phyloP scores from a whole-genome alignment of 2,797 vertebrate species.

The Pagetopsis macropterus region DNA sequence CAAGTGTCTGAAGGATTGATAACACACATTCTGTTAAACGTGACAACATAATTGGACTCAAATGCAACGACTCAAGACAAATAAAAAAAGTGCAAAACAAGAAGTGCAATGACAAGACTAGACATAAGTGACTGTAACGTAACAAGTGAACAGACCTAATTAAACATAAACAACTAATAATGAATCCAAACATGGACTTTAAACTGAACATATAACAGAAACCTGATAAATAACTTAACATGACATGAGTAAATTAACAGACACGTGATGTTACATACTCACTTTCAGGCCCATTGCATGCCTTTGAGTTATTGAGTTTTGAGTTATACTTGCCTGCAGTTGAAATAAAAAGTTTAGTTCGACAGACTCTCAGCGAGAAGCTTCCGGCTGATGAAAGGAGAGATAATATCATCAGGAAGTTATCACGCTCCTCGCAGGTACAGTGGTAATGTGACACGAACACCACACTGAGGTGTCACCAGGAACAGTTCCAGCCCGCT shows the following conservation, averaged over 20 bases:
- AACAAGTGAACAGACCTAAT: too few species aligned
- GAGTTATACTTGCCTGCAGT: not conserved
- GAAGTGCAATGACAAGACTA: too few species aligned
- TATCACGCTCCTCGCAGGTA: slow-evolving; percentile 62
- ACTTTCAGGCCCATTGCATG: not conserved
- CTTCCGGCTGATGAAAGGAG: slow-evolving; percentile 33
- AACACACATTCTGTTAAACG: too few species aligned
- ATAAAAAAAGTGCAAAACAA: too few species aligned
- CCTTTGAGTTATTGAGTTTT: not conserved
- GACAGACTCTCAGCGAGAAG: slow-evolving; percentile 1
- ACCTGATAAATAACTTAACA: too few species aligned
- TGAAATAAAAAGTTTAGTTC: slow-evolving; percentile 17
- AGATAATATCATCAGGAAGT: slow-evolving; percentile 59
- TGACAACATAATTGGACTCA: too few species aligned
- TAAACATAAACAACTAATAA: too few species aligned
- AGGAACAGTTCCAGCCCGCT: slow-evolving; percentile 60
- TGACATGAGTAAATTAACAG: not conserved
- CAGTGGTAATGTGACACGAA: slow-evolving; percentile 64
- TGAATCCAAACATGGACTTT: too few species aligned
- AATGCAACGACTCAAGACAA: too few species aligned
- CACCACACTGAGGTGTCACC: slow-evolving; percentile 45
- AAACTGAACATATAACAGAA: too few species aligned
- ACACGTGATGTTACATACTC: not conserved
- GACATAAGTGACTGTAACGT: too few species aligned
- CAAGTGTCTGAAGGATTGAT: too few species aligned